Percentiles rank a stretch among this genome's conserved stretches.
phyloP scores from a whole-genome alignment of 2,797 vertebrate species.

The Squalus acanthias region DNA sequence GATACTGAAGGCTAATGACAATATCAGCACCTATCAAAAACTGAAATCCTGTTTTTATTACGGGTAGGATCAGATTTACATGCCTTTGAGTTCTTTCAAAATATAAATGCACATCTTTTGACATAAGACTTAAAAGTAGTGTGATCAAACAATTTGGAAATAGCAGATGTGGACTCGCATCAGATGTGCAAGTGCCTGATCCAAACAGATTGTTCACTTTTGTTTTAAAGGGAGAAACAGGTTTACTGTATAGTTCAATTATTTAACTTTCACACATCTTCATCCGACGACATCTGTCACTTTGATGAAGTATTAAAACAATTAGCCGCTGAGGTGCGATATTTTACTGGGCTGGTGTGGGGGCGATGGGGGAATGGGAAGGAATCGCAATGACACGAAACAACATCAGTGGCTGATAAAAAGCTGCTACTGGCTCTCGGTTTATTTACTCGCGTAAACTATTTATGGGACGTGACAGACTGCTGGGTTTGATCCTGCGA shows the following conservation, averaged over 20 bases:
- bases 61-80: neutral
- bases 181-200: neutral
- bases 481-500: neutral
- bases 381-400: neutral
- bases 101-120: neutral
- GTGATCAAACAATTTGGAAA: neutral
- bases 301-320: neutral
- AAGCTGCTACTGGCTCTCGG: neutral
- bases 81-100: neutral
- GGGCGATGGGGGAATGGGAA: neutral
- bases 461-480: neutral
- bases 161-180: neutral
- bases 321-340: neutral
- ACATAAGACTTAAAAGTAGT: neutral
- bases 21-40: neutral
- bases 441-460: neutral
- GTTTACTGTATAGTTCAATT: neutral
- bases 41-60: neutral
- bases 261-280: neutral
- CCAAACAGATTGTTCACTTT: neutral
- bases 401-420: neutral
- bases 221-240: neutral
- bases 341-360: neutral
- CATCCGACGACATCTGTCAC: neutral
- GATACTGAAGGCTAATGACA: neutral